Conservation (phyloP, 2,888 invertebrate species). For the Morpho achilles region DNA sequence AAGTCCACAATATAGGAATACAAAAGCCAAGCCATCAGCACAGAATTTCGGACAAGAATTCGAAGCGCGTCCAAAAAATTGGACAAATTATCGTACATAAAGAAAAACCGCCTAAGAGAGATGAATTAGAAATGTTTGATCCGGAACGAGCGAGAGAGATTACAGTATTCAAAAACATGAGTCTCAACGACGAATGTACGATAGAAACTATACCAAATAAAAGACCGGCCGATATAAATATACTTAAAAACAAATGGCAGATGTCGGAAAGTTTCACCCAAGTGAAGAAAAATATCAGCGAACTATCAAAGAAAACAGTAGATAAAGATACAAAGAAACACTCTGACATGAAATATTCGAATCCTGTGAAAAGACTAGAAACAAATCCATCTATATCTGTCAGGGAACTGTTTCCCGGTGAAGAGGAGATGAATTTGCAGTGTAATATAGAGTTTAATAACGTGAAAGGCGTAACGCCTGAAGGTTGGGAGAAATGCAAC, state of each 20-base stretch:
- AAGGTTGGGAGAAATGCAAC: conserved; percentile 91
- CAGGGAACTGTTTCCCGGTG: conserved; percentile 88
- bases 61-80: conserved; percentile 65
- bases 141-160: conserved; percentile 47
- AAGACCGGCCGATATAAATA: conserved; percentile 64
- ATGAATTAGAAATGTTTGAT: conserved; percentile 42
- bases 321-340: conserved; percentile 65
- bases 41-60: conserved; percentile 62
- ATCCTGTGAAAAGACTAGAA: conserved; percentile 83
- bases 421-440: conserved; percentile 88
- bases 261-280: conserved; percentile 73
- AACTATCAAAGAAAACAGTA: conserved; percentile 60
- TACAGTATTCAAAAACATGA: conserved; percentile 57
- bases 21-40: conserved; percentile 62
- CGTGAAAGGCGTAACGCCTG: conserved; percentile 85
- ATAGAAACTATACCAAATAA: conserved; percentile 77
- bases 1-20: conserved; percentile 55
- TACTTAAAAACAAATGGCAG: conserved; percentile 74
- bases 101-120: conserved; percentile 43
- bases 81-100: conserved; percentile 61
- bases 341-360: conserved; percentile 67
- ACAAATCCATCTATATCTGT: conserved; percentile 91
- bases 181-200: conserved; percentile 80
- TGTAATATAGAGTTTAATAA: conserved; percentile 87
- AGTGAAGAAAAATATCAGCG: conserved; percentile 71